Conservation (phyloP, 2,888 invertebrate genomes). For the Chrysolina americana region DNA sequence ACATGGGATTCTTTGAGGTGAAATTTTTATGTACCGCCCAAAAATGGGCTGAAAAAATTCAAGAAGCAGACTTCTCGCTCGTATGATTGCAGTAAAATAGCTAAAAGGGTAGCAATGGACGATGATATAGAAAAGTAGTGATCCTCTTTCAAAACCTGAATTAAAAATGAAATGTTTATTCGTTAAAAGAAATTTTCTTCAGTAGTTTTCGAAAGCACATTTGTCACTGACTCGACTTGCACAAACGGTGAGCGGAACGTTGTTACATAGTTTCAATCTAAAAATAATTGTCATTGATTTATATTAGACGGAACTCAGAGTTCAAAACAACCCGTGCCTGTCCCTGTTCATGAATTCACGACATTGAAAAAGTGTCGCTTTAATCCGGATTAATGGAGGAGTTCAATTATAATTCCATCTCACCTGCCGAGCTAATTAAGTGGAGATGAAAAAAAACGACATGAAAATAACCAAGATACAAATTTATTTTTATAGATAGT, state of each 20-base stretch:
- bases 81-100: too few species aligned
- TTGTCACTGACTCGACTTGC: neutral
- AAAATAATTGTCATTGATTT: slow-evolving; percentile 21
- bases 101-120: too few species aligned
- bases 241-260: neutral
- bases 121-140: too few species aligned
- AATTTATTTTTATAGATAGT: too few species aligned
- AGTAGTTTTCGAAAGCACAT: neutral
- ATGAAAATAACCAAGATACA: too few species aligned
- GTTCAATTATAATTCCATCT: neutral
- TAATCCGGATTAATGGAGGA: neutral
- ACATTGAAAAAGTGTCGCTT: neutral
- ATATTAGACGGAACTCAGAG: slow-evolving; percentile 11
- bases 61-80: too few species aligned
- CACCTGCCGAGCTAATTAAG: neutral
- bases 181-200: neutral
- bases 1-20: too few species aligned
- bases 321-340: slow-evolving; percentile 19
- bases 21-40: too few species aligned
- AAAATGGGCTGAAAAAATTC: too few species aligned
- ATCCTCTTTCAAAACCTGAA: too few species aligned
- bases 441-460: too few species aligned
- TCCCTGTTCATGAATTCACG: neutral
- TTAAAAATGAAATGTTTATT: too few species aligned
- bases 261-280: neutral